Conservation (phyloP, 2,113 vertebrate genomes). For the Pygoscelis adeliae region DNA sequence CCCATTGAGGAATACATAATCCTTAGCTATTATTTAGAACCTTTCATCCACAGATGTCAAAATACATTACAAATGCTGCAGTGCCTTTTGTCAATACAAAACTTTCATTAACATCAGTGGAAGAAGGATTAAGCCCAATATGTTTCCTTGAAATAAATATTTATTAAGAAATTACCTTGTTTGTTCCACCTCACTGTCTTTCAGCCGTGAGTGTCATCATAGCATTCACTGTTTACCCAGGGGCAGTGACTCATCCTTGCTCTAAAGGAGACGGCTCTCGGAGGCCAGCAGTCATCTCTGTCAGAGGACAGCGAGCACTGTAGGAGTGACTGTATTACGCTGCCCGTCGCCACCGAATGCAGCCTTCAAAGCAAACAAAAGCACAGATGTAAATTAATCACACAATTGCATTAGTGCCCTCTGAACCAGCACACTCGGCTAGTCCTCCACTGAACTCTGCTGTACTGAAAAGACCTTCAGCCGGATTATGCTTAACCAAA, state of each 20-base stretch:
- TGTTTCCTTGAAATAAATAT: not conserved
- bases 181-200: constrained; percentile 9
- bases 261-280: not conserved
- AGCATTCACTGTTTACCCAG: not conserved
- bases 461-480: constrained; percentile 28
- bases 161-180: constrained; percentile 13
- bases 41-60: constrained; percentile 29
- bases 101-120: not conserved
- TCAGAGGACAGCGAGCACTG: not conserved
- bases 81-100: not conserved
- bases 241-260: not conserved
- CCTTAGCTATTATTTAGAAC: constrained; percentile 12
- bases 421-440: constrained; percentile 11
- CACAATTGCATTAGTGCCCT: constrained; percentile 49
- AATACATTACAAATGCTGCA: not conserved
- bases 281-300: not conserved
- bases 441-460: constrained; percentile 33
- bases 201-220: not conserved
- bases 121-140: not conserved
- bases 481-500: constrained; percentile 20
- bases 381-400: constrained; percentile 5
- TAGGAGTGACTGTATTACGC: rapidly evolving
- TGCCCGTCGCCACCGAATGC: not conserved
- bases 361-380: not conserved
- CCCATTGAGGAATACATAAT: not conserved